Evolutionary conservation across 2,797 vertebrate species (phyloP), one percentile per base, ranked within the genome.

Genomic region (Nyctibius grandis): DNA sequence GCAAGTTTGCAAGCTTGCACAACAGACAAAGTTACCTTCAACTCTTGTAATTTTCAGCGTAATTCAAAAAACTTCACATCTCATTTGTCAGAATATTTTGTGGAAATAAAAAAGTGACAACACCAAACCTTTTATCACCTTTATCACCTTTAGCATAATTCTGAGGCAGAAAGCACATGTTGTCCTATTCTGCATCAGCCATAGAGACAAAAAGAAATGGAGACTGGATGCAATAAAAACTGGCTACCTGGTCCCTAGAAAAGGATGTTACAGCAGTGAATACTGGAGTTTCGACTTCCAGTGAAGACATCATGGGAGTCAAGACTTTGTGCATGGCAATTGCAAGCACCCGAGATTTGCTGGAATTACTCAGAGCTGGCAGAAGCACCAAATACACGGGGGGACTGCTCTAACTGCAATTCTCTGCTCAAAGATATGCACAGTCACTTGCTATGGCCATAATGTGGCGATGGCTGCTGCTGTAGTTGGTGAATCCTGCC

Each of bases 331-430:
- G n/a, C 50, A 61, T 1, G 0, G 42, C 29, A 38, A 13, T 11
- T 0, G 1, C 0, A 0, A 61, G 33, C 25, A 28, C 29, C 9
- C n/a, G 22, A 26, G 36, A 40, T 31, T 47, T 45, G 42, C 36
- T 81, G 36, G 23, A 65, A 54, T 11, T 60, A 48, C 11, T 59
- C 12, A 36, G 38, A 60, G 53, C 23, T 34, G 22, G 47, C 53
- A 40, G 25, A 64, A 65, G 33, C 15, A 56, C 21, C 1, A 1
- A 40, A 12, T 18, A n/a, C 23, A 16, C 11, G 2, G 0, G 14
- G 12, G 17, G 44, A 65, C 28, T 28, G 70, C 70, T 40, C 15
- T 21, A 45, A n/a, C 33, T 40, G 21, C 31, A 28, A 3, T 50
- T 34, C 60, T 56, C 47, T 72, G 64, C 47, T 29, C 48, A 42